Evolutionary conservation across 2,113 vertebrate genomes (phyloP), one percentile per base, ranked within the genome.

Genomic region (Aplodontia rufa): DNA sequence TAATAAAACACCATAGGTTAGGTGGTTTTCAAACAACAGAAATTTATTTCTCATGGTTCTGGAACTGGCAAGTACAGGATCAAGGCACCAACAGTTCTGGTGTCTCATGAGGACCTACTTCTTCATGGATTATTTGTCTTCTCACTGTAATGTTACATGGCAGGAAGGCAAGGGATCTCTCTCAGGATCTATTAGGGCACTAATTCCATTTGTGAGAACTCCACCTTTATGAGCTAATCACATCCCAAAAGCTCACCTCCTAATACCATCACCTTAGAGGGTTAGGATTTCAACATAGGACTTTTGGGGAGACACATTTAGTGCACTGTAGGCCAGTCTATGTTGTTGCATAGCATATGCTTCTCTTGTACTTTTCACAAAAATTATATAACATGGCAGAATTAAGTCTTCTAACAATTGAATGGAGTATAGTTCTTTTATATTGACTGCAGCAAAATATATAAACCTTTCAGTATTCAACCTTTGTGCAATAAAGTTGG

Each of bases 321-420:
- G 26, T 64, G 4, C 87, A 64, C 2, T 14, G 45, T 4, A 76
- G 62, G 49, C 55, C 26, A 24, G 83, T 60, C 55, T 79, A 0
- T 88, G 22, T 88, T 92, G 32, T 92, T 45, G 92, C 17, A 49
- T 26, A 85, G 53, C 74, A 47, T 75, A 37, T 79, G 17, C 58
- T 87, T 86, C 40, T 91, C 30, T 78, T 86, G 16, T 82, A 37
- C n/a, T 84, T 96, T 93, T 87, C 79, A 85, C 28, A 62, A 79
- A 96, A 94, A 11, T 66, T 86, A 1, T 90, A 78, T 78, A 45
- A 78, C 32, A 35, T 91, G 40, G 22, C 42, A 88, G 60, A 89
- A 69, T 75, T 72, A 93, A 89, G 85, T 47, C 68, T 71, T 78
- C 20, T 84, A n/a, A 91, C 6, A 83, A 11, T 64, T 84, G 20